Conservation (phyloP, 2,888 invertebrate species). For the Tanytarsus gracilentus region DNA sequence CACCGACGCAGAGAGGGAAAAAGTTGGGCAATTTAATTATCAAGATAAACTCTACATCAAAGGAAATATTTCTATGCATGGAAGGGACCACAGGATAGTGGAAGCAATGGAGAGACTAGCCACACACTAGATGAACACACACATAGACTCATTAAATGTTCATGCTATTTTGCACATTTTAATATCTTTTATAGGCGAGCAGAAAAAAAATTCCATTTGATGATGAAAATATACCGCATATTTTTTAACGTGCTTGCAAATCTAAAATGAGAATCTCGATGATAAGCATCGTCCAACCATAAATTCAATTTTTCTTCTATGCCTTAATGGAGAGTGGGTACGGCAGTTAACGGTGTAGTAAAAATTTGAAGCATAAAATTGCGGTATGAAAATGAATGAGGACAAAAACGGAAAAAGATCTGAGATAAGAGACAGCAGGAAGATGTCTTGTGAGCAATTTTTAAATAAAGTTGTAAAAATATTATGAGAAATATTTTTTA, state of each 20-base stretch:
- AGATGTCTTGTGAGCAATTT: too few species aligned
- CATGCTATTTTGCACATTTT: too few species aligned
- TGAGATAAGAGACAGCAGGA: too few species aligned
- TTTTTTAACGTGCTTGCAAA: neutral
- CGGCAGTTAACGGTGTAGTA: too few species aligned
- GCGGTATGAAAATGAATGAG: too few species aligned
- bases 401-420: too few species aligned
- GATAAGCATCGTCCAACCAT: conserved; percentile 15
- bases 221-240: neutral
- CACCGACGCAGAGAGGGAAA: neutral
- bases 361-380: too few species aligned
- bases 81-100: too few species aligned
- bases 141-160: neutral
- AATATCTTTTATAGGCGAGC: neutral
- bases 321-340: too few species aligned
- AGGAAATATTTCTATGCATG: neutral
- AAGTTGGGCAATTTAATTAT: neutral
- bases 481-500: too few species aligned
- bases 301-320: too few species aligned
- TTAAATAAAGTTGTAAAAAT: too few species aligned
- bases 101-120: neutral
- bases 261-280: conserved; percentile 1
- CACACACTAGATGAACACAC: neutral
- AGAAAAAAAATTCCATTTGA: neutral
- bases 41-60: conserved; percentile 1